phyloP scores from a whole-genome alignment of 2,888 invertebrate genomes.

The Ichneumoninae sp. region DNA sequence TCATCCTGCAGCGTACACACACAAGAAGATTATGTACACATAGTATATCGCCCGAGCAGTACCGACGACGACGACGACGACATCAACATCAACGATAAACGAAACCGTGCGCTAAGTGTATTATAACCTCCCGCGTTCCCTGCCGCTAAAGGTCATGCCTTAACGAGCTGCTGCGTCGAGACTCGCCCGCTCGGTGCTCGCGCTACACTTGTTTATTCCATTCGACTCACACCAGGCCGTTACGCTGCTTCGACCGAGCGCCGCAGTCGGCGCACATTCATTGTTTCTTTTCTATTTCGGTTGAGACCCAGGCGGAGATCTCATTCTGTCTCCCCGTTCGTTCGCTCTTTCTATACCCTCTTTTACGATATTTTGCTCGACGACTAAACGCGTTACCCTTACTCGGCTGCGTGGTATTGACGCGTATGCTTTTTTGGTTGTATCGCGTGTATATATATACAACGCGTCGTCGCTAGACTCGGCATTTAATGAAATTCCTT shows the following conservation, averaged over 20 bases:
- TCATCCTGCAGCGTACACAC: conserved; percentile 68
- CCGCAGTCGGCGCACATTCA: conserved; percentile 28
- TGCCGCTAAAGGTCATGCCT: conserved; percentile 82
- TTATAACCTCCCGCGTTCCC: conserved; percentile 81
- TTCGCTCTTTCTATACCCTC: background rate
- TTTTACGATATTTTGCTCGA: background rate
- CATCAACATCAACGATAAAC: conserved; percentile 74
- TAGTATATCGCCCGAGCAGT: background rate
- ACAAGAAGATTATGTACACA: background rate
- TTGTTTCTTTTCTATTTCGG: conserved; percentile 46
- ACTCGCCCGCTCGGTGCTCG: conserved; percentile 32
- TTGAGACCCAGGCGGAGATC: conserved; percentile 49
- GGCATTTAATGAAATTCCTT: conserved; percentile 52
- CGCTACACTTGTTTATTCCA: conserved; percentile 53
- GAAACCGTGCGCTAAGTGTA: conserved; percentile 77
- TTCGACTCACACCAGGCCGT: conserved; percentile 32
- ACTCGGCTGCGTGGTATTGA: conserved; percentile 13
- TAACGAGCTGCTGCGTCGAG: conserved; percentile 78
- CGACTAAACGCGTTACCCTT: conserved; percentile 12
- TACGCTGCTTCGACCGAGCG: conserved; percentile 30
- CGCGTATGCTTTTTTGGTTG: background rate
- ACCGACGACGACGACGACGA: conserved; percentile 56
- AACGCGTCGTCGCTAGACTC: conserved; percentile 10
- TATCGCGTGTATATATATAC: too few relatives aligned
- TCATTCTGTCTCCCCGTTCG: conserved; percentile 7